Evolutionary conservation across 1,140 invertebrate species (phyloP), one percentile per base, ranked within the genome.

Genomic region (Eumaeus atala): DNA sequence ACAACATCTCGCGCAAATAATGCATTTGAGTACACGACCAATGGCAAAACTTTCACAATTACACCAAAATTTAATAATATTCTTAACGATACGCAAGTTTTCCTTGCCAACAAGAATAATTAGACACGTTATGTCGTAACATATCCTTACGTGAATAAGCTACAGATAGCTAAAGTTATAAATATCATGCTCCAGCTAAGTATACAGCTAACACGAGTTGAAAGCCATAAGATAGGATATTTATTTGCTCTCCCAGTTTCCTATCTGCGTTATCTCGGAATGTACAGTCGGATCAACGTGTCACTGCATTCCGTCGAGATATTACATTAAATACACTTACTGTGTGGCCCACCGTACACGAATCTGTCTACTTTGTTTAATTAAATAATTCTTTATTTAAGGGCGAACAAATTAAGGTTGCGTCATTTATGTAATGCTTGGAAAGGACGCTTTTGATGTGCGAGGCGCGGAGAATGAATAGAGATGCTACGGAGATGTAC

Each of bases 331-430:
- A 28, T 6, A 28, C 21, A 28, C n/a, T n/a, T n/a, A 58, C 60
- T 48, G 48, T 56, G 48, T 53, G 36, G 51, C 48, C 56, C 21
- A 28, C 21, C 21, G 21, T 28, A 28, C 21, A 36, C 58, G 28
- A 47, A 58, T 48, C 42, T 28, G 51, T 48, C 40, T 28, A 48
- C 52, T 58, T 56, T 57, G 57, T 62, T 62, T 55, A 62, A 62
- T 58, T 51, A 58, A 61, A 61, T 50, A 57, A 10, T 49, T 37
- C 55, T 48, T 48, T 59, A 34, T 53, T 48, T 60, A 61, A 64
- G 48, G 48, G 42, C 37, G 60, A 55, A 56, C 40, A 58, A 59
- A 63, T 63, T 59, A 59, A 62, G 51, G 56, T 54, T 58, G 52
- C 57, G 47, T 54, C 50, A 44, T 50, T 37, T 48, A 50, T 17